Evolutionary conservation across 2,113 vertebrate genomes (phyloP).

Genomic region (Psittacara wagleri): DNA sequence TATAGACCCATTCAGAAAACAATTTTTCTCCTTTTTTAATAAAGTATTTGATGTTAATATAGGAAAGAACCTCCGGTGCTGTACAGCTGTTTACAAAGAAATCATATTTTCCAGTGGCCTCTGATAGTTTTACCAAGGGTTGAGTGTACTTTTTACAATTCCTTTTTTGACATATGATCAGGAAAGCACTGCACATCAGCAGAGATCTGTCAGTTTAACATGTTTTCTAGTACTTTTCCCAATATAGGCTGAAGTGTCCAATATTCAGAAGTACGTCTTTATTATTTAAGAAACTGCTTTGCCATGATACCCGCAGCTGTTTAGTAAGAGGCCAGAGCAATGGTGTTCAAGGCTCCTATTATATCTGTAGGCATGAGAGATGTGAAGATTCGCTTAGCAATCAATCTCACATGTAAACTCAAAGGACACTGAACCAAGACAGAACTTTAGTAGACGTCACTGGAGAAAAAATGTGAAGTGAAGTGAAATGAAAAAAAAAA

Average conservation of each 20-base stretch:
- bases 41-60: not conserved
- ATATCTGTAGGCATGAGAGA: not conserved
- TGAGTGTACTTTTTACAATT: not conserved
- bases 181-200: not conserved
- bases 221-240: not conserved
- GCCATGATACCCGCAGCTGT: not conserved
- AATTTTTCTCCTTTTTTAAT: not conserved
- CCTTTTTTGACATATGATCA: not conserved
- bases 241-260: not conserved
- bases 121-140: not conserved
- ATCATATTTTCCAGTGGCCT: not conserved
- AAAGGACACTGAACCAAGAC: not conserved
- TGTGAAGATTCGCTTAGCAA: accelerated
- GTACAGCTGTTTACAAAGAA: not conserved
- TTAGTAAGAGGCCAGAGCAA: not conserved
- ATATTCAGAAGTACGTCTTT: not conserved
- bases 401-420: not conserved
- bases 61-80: not conserved
- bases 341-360: not conserved
- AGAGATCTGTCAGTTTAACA: not conserved
- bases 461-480: not conserved
- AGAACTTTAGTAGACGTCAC: not conserved
- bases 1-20: not conserved
- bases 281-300: not conserved
- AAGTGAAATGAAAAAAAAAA: not conserved